Evolutionary conservation across 2,797 vertebrate genomes (phyloP).

Genomic region (Acridotheres tristis): DNA sequence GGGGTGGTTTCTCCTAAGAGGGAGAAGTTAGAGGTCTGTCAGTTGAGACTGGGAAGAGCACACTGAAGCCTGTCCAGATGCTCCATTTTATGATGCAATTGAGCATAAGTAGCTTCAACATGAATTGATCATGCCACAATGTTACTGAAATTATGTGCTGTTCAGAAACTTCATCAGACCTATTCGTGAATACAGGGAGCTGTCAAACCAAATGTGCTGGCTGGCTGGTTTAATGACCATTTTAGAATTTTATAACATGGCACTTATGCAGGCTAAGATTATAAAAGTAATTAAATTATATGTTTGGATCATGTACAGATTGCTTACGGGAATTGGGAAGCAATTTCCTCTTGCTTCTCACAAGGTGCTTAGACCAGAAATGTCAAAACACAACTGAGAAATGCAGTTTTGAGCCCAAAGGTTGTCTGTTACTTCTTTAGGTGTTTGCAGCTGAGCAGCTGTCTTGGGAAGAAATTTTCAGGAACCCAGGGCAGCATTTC

Average conservation of each 20-base stretch:
- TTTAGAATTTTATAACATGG: background rate
- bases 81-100: background rate
- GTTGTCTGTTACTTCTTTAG: background rate
- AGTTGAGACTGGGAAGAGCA: accelerated
- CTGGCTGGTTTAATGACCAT: background rate
- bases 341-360: background rate
- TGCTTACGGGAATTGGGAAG: background rate
- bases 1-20: background rate
- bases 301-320: background rate
- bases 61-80: background rate
- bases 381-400: background rate
- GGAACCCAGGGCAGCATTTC: background rate
- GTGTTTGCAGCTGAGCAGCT: background rate
- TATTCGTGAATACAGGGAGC: background rate
- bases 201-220: background rate
- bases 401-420: background rate
- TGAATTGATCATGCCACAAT: background rate
- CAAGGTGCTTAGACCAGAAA: background rate
- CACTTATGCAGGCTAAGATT: background rate
- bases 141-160: background rate
- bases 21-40: background rate
- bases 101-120: background rate
- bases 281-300: background rate
- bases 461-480: background rate
- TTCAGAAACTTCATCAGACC: background rate